Evolutionary conservation across 2,113 vertebrate species (phyloP).

Genomic region (Chiloscyllium plagiosum): DNA sequence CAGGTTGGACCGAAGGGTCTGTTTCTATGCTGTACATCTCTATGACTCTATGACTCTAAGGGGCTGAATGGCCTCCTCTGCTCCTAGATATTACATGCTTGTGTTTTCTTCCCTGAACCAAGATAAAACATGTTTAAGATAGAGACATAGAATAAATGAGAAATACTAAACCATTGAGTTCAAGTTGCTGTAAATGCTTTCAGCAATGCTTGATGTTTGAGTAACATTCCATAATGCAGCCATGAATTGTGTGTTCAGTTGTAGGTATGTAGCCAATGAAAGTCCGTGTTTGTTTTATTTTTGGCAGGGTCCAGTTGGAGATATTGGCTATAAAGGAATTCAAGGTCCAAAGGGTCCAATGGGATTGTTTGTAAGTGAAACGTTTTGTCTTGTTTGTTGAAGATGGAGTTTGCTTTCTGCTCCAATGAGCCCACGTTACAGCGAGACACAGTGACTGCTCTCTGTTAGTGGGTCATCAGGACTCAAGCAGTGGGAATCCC

Average conservation of each 20-base stretch:
- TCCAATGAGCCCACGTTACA: background rate
- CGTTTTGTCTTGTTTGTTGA: background rate
- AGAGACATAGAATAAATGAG: background rate
- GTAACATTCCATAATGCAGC: too few relatives aligned
- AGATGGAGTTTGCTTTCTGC: background rate
- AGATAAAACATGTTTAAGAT: background rate
- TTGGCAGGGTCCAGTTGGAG: conserved; percentile 78
- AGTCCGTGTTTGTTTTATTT: background rate
- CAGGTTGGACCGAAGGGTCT: too few relatives aligned
- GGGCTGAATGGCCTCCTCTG: too few relatives aligned
- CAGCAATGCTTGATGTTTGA: background rate
- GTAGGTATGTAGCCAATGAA: background rate
- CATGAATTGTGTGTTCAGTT: background rate
- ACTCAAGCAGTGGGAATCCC: background rate
- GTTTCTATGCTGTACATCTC: too few relatives aligned
- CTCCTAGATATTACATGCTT: too few relatives aligned
- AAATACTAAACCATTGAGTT: background rate
- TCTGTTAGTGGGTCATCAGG: background rate
- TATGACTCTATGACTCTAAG: too few relatives aligned
- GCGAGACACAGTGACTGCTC: background rate
- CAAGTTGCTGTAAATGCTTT: background rate
- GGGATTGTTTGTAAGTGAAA: conserved; percentile 72
- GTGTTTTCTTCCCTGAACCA: background rate
- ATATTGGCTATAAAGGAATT: conserved; percentile 71
- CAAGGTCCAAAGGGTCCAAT: conserved; percentile 79